These are phyloP conservation scores for Streblospio benedicti DNA, from an alignment of 1,140 invertebrate species.

Conservation along the genomic window DNA sequence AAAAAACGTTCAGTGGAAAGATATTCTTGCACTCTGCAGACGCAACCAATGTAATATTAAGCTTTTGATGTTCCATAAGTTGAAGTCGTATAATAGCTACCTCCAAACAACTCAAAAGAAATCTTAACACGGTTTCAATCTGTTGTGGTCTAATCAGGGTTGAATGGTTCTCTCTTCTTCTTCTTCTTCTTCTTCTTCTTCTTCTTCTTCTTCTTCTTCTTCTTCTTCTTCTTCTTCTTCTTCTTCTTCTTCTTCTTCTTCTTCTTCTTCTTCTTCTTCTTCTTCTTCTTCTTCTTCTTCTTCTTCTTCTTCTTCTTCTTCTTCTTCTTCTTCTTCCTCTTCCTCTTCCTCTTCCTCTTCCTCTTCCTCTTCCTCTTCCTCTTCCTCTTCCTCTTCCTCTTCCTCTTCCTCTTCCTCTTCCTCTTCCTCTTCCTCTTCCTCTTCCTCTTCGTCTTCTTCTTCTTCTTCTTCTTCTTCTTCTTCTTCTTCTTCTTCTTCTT, in stretches of 20 bases:
- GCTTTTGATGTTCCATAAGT: too few relatives aligned
- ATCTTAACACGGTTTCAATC: too few relatives aligned
- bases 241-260: background rate
- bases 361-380: background rate
- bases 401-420: background rate
- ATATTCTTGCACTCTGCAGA: too few relatives aligned
- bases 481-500: too few relatives aligned
- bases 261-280: background rate
- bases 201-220: background rate
- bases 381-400: background rate
- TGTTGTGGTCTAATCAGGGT: too few relatives aligned
- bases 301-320: background rate
- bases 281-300: background rate
- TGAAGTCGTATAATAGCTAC: too few relatives aligned
- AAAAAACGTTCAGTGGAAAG: too few relatives aligned
- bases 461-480: too few relatives aligned
- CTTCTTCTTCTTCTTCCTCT: background rate
- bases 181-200: too few relatives aligned
- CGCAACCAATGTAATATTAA: too few relatives aligned
- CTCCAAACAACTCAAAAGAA: too few relatives aligned
- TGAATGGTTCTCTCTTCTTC: too few relatives aligned
- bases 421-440: background rate
- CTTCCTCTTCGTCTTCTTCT: background rate
- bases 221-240: background rate
- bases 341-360: conserved; percentile 21